Conservation (phyloP, 2,888 invertebrate genomes). For the Matsumyia berberina region DNA sequence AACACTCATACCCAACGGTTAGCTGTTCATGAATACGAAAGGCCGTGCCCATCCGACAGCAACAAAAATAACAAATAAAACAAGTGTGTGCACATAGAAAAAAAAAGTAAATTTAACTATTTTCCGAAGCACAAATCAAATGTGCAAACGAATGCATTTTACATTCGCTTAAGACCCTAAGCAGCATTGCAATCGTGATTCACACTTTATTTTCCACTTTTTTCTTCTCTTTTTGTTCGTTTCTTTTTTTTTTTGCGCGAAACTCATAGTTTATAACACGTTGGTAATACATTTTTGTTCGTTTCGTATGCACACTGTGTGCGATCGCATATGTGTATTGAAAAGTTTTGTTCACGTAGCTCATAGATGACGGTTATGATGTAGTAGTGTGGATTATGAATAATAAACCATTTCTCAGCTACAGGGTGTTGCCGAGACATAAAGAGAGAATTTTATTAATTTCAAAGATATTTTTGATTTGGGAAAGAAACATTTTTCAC, state of each 20-base stretch:
- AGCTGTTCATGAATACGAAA: conserved; percentile 12
- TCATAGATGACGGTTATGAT: conserved; percentile 22
- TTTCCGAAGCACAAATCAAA: conserved; percentile 55
- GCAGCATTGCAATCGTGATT: conserved; percentile 58
- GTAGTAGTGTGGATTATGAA: conserved; percentile 34
- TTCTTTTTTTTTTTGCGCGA: conserved; percentile 30
- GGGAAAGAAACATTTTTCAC: too few relatives aligned
- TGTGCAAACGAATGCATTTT: conserved; percentile 57
- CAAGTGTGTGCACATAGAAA: neutral
- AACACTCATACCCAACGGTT: conserved; percentile 6
- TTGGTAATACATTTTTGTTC: conserved; percentile 35
- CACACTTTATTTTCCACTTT: conserved; percentile 48
- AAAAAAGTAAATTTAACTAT: conserved; percentile 49
- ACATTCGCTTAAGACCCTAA: conserved; percentile 12
- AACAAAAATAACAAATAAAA: conserved; percentile 21
- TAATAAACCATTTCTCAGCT: conserved; percentile 31
- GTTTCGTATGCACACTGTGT: conserved; percentile 11
- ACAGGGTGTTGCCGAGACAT: too few relatives aligned
- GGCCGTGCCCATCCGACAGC: conserved; percentile 53
- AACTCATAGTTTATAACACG: conserved; percentile 40
- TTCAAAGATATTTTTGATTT: too few relatives aligned
- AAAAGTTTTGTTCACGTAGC: conserved; percentile 11
- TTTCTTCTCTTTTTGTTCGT: conserved; percentile 16
- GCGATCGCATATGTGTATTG: conserved; percentile 10
- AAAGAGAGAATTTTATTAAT: too few relatives aligned